Conservation (phyloP, 2,888 invertebrate genomes). For the Drosophila quinaria region DNA sequence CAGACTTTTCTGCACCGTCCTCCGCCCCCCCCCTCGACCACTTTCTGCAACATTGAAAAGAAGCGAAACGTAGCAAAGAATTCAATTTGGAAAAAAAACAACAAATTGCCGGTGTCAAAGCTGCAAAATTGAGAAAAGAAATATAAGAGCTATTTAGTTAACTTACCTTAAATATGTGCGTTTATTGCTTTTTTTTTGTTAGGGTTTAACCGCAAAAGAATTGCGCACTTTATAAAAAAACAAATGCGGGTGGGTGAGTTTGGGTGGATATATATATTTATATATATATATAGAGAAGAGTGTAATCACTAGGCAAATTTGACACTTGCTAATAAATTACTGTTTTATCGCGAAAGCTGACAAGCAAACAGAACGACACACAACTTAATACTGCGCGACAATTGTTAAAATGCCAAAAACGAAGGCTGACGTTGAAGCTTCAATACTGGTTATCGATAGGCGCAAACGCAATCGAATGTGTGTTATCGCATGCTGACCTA, state of each 20-base stretch:
- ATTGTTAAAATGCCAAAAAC: constrained; percentile 49
- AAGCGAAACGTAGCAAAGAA: constrained; percentile 42
- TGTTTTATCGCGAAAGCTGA: constrained; percentile 52
- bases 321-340: constrained; percentile 44
- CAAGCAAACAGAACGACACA: constrained; percentile 67
- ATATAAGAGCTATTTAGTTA: background rate
- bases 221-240: constrained; percentile 61
- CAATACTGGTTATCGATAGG: constrained; percentile 36
- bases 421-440: constrained; percentile 46
- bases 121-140: constrained; percentile 26
- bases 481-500: constrained; percentile 34
- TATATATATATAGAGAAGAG: constrained; percentile 26
- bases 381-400: constrained; percentile 66
- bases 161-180: constrained; percentile 51
- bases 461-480: background rate
- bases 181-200: constrained; percentile 26
- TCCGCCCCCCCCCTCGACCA: background rate
- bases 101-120: constrained; percentile 23
- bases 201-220: constrained; percentile 40
- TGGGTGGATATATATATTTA: constrained; percentile 44
- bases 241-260: constrained; percentile 55
- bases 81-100: constrained; percentile 15
- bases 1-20: constrained; percentile 35
- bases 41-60: constrained; percentile 36
- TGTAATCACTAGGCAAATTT: constrained; percentile 46